These are phyloP conservation scores for Kryptopterus vitreolus DNA, from an alignment of 2,797 vertebrate species.

Conservation along the genomic window DNA sequence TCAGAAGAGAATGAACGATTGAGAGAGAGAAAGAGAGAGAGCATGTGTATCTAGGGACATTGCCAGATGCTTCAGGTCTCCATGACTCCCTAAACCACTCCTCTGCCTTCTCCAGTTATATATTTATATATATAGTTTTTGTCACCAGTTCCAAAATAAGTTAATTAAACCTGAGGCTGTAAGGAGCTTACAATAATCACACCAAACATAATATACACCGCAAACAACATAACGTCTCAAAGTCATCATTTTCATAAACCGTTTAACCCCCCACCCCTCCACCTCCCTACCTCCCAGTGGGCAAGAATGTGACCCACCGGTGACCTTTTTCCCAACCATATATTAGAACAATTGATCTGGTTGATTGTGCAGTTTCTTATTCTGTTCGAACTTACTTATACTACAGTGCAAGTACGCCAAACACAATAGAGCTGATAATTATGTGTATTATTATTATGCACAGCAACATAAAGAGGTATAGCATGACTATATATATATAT, in stretches of 20 bases:
- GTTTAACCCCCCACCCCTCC: neutral
- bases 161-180: conserved; percentile 76
- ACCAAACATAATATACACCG: conserved; percentile 37
- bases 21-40: conserved; percentile 2
- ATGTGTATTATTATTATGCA: neutral
- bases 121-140: conserved; percentile 72
- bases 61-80: conserved; percentile 79
- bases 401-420: conserved; percentile 34
- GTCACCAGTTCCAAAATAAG: conserved; percentile 77
- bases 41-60: conserved; percentile 68
- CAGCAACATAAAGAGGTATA: neutral
- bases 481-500: neutral
- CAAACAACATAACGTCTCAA: conserved; percentile 18
- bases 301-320: conserved; percentile 27
- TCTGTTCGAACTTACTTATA: neutral
- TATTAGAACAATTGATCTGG: conserved; percentile 31
- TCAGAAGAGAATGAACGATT: conserved; percentile 21
- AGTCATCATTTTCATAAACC: conserved; percentile 39
- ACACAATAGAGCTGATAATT: neutral
- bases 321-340: conserved; percentile 30
- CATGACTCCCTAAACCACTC: conserved; percentile 75
- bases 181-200: conserved; percentile 39
- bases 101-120: conserved; percentile 68
- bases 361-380: conserved; percentile 19
- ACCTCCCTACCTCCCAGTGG: neutral